phyloP scores from a whole-genome alignment of 2,888 invertebrate genomes.

The Agrochola macilenta region DNA sequence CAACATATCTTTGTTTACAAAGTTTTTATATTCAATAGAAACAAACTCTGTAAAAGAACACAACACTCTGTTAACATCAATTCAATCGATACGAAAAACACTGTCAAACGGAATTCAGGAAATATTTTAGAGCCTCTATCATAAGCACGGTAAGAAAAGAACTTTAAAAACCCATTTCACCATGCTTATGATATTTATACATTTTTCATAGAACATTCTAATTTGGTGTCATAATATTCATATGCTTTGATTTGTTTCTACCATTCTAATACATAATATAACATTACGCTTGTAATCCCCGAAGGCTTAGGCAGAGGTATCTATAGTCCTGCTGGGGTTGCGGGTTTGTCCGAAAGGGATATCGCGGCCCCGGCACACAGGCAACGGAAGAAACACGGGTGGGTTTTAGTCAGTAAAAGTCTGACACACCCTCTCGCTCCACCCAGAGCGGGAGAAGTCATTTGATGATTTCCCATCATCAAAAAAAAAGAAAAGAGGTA shows the following conservation, averaged over 20 bases:
- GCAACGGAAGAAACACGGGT: too few species aligned
- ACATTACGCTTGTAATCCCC: not conserved
- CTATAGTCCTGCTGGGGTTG: too few species aligned
- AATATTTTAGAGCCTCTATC: conserved; percentile 54
- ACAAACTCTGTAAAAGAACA: conserved; percentile 41
- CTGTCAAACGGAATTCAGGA: conserved; percentile 43
- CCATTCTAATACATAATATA: not conserved
- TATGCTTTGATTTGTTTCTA: conserved; percentile 62
- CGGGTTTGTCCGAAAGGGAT: too few species aligned
- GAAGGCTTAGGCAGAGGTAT: too few species aligned
- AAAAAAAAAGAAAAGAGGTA: too few species aligned
- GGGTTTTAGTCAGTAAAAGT: too few species aligned
- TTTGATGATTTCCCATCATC: too few species aligned
- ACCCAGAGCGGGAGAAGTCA: too few species aligned
- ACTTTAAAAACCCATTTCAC: conserved; percentile 72
- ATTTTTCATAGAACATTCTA: not conserved
- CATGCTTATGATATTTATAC: conserved; percentile 74
- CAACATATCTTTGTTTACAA: conserved; percentile 10
- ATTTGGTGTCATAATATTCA: conserved; percentile 30
- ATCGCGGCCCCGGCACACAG: too few species aligned
- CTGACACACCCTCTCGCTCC: too few species aligned
- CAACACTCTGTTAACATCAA: conserved; percentile 24
- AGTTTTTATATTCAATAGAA: conserved; percentile 52
- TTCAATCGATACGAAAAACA: conserved; percentile 41
- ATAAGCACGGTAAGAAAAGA: conserved; percentile 65